Base-by-base conservation (phyloP, 2,888 invertebrate species). In the Nudaria mundana region DNA sequence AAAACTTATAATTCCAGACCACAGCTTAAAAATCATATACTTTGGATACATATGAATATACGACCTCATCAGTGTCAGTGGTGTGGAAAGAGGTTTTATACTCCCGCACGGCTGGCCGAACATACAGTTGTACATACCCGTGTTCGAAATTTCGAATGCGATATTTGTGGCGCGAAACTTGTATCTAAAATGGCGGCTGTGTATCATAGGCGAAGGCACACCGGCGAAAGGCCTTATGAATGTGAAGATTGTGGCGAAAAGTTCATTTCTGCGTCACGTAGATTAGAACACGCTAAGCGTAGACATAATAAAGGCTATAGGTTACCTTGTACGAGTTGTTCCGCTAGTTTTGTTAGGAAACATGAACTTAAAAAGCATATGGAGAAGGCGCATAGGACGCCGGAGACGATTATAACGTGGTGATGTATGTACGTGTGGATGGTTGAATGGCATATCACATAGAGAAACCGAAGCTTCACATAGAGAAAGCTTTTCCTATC, bases 81-180 rank as follows among this genome's bases (percentile, higher is more conserved):
- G 71, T 91, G 91, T 42, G 78, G 80, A 0, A 89, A 89, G 24
- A 69, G 87, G 47, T 91, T 90, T 44, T 90, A 86, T 42, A 88
- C 90, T 0, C 77, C 87, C 3, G 83, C 86, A 0, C 72, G 90
- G 13, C 55, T 91, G 38, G 84, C 86, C 0, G 90, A 89, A 41
- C 91, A 91, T 37, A 76, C 76, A 2, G 81, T 89, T 0, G 90
- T 90, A 0, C 91, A 91, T 50, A 89, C 90, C 0, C 74, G 89
- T 8, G 88, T 71, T 30, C 71, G 90, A 45, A 90, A 89, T 31
- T 91, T 86, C 50, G 81, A 77, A 47, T 91, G 91, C 43, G 85
- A 89, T 38, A 76, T 90, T 33, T 91, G 91, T 59, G 80, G 85
- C 8, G 84, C 80, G 13, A 81, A 77, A 59, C 58, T 88, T 0